Evolutionary conservation across 2,888 invertebrate genomes (phyloP).

Genomic region (Andrena hattorfiana): DNA sequence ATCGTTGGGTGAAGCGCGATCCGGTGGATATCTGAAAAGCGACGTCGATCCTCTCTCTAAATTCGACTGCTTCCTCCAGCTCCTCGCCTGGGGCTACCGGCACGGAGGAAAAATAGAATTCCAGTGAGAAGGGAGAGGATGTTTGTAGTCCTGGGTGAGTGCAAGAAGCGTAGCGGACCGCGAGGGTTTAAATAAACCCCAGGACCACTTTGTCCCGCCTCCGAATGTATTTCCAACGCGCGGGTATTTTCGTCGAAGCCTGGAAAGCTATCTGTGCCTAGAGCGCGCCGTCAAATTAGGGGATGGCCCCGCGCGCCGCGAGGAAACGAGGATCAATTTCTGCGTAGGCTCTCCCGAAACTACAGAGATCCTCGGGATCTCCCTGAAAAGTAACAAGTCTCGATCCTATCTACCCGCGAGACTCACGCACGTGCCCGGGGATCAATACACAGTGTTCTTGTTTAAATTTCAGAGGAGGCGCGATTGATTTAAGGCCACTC

Average conservation of each 20-base stretch:
- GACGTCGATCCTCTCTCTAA: too few relatives aligned
- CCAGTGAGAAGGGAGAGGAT: constrained; percentile 12
- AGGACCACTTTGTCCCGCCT: not conserved
- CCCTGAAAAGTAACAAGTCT: not conserved
- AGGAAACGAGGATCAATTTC: constrained; percentile 22
- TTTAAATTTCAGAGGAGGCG: too few relatives aligned
- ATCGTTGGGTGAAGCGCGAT: not conserved
- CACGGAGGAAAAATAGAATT: constrained; percentile 21
- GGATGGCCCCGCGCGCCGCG: not conserved
- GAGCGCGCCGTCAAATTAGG: not conserved
- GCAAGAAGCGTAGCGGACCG: not conserved
- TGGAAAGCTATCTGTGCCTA: not conserved
- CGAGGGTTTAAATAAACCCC: constrained; percentile 24
- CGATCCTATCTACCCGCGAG: too few relatives aligned
- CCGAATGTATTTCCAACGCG: not conserved
- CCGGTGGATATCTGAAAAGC: not conserved
- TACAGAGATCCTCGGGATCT: not conserved
- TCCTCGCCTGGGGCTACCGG: not conserved
- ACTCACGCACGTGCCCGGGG: too few relatives aligned
- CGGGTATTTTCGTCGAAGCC: constrained; percentile 14
- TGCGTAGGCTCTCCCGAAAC: not conserved
- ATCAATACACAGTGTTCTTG: too few relatives aligned
- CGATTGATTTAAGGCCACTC: not conserved
- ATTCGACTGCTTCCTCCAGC: too few relatives aligned
- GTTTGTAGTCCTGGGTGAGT: not conserved